phyloP scores from a whole-genome alignment of 2,888 invertebrate genomes.

The Hirtodrosophila histrioides region DNA sequence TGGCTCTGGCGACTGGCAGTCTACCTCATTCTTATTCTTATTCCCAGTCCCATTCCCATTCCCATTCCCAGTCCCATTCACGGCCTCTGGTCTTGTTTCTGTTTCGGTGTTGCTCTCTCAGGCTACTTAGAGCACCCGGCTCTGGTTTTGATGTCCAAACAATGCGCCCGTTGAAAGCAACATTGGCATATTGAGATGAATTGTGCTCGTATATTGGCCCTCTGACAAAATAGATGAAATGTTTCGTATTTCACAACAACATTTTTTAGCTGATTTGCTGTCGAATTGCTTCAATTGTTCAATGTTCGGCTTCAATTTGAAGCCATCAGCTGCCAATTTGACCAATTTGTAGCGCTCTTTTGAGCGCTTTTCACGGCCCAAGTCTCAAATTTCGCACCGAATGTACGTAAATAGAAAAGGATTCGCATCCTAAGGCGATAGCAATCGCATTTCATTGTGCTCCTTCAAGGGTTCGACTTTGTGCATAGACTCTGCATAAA shows the following conservation, averaged over 20 bases:
- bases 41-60: too few relatives aligned
- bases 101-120: conserved; percentile 25
- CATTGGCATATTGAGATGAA: conserved; percentile 81
- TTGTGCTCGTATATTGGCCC: conserved; percentile 54
- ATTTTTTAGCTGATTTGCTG: conserved; percentile 35
- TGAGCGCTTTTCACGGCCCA: too few relatives aligned
- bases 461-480: not conserved
- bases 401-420: not conserved
- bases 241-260: conserved; percentile 52
- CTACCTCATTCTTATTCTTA: conserved; percentile 10
- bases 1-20: conserved; percentile 5
- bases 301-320: conserved; percentile 27
- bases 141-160: conserved; percentile 70
- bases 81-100: conserved; percentile 4
- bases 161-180: conserved; percentile 76
- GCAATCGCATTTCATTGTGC: conserved; percentile 9
- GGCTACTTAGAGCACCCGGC: conserved; percentile 55
- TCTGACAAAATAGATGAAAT: conserved; percentile 16
- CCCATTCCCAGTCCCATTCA: too few relatives aligned
- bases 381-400: conserved; percentile 9
- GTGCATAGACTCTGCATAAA: conserved; percentile 21
- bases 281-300: conserved; percentile 36
- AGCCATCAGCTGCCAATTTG: conserved; percentile 37
- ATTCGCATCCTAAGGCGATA: conserved; percentile 14
- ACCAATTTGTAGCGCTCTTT: conserved; percentile 47